These are phyloP conservation scores for Xiphorhynchus elegans DNA, from an alignment of 2,113 vertebrate genomes.

Conservation along the genomic window DNA sequence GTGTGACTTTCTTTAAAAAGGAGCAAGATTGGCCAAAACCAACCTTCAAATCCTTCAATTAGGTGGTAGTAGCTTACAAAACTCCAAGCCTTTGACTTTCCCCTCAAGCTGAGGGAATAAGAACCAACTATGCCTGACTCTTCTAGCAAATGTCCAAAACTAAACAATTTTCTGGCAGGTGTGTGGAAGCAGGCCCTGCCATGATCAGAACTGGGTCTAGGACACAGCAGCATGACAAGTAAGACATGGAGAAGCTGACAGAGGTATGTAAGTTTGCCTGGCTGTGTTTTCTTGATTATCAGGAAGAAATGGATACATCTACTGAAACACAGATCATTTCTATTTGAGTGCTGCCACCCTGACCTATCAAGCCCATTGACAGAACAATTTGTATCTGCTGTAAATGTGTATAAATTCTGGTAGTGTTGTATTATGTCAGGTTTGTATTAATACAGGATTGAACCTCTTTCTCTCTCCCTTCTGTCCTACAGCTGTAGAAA, in stretches of 20 bases:
- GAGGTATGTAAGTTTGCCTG: not conserved
- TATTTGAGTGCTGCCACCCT: not conserved
- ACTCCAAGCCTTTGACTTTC: not conserved
- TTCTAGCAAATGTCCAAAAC: not conserved
- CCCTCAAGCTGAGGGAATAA: not conserved
- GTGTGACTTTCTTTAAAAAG: not conserved
- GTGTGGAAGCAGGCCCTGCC: not conserved
- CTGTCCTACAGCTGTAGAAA: not conserved
- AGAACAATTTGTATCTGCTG: not conserved
- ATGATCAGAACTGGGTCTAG: not conserved
- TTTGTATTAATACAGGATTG: fast-evolving
- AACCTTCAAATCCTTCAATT: fast-evolving
- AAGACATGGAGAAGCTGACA: not conserved
- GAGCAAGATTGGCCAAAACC: not conserved
- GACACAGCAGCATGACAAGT: not conserved
- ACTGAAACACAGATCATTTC: not conserved
- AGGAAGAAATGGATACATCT: not conserved
- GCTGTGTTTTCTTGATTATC: not conserved
- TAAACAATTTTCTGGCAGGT: not conserved
- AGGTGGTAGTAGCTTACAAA: not conserved
- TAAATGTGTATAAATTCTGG: not conserved
- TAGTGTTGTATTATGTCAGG: not conserved
- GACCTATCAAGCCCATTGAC: fast-evolving
- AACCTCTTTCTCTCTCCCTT: not conserved
- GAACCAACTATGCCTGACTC: not conserved